Base-by-base conservation (phyloP, 2,888 invertebrate genomes). In the Dimorphilus gyrociliatus region DNA sequence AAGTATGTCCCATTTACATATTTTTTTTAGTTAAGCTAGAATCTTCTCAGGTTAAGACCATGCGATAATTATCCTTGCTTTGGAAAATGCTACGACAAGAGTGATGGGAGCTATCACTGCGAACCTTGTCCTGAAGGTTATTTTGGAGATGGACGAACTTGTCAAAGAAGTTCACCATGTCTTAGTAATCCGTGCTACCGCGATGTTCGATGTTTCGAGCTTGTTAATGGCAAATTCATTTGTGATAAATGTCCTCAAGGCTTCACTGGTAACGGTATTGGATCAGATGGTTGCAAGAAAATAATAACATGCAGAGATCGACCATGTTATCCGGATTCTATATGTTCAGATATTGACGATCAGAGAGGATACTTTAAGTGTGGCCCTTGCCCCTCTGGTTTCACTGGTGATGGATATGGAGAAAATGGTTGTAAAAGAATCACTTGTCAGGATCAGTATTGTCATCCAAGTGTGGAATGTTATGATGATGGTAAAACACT, bases 361-460 rank as follows among this genome's bases (percentile, higher is more conserved):
- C n/a, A n/a, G n/a, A n/a, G n/a, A n/a, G n/a, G n/a, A n/a, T n/a
- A n/a, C n/a, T 84, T 74, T 52, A 69, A 72, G 30, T 86, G 85
- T 53, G 75, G 78, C 25, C 58, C 73, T 33, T 72, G 86, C 66
- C 72, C 77, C 30, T 47, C 68, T 31, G 85, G 85, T 14, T 74
- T 66, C 37, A 66, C 69, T 8, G 74, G 77, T 30, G 76, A 79
- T n/a, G 32, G 32, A n/a, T 18, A 25, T 25, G 32, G 32, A n/a
- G 19, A 8, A 8, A 18, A 19, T 18, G 19, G 23, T 16, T 19
- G 18, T 27, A 21, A 27, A 12, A 27, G 23, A 4, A 16, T 13
- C n/a, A 31, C 70, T 25, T 78, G 78, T 55, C 69, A 73, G 35
- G 67, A 67, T 35, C 68, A 69, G 41, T 77, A 78, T 1, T 86